These are phyloP conservation scores for Drosophila orosa DNA, from an alignment of 1,140 invertebrate genomes.

Conservation along the genomic window DNA sequence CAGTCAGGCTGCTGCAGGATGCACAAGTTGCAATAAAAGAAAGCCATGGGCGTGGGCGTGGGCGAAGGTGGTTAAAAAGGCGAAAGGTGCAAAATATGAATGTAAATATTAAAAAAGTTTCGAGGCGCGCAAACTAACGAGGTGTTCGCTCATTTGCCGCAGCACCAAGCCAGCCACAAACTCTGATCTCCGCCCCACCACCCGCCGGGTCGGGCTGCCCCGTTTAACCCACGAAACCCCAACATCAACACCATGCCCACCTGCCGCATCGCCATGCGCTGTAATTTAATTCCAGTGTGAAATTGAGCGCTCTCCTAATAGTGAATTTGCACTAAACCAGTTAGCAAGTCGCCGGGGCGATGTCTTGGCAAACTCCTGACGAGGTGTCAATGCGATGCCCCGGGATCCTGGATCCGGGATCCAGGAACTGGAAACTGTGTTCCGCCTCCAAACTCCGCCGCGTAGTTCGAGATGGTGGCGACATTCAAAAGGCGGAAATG, in stretches of 20 bases:
- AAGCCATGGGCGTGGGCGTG: constrained; percentile 1
- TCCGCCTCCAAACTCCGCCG: constrained; percentile 13
- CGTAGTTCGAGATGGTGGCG: constrained; percentile 14
- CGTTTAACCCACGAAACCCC: neutral
- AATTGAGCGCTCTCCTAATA: constrained; percentile 80
- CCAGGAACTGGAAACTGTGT: constrained; percentile 1
- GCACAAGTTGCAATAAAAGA: constrained; percentile 58
- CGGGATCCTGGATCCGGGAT: constrained; percentile 26
- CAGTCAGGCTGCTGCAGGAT: constrained; percentile 28
- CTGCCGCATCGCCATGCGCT: constrained; percentile 56
- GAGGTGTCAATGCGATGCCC: constrained; percentile 75
- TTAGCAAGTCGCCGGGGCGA: constrained; percentile 56
- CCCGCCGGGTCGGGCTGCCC: neutral
- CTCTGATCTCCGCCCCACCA: constrained; percentile 10
- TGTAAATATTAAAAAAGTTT: constrained; percentile 83
- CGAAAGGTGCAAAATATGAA: constrained; percentile 81
- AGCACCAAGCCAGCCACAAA: constrained; percentile 13
- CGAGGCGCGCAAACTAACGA: constrained; percentile 77
- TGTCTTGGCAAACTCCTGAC: constrained; percentile 69
- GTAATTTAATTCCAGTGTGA: constrained; percentile 79
- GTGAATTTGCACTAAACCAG: constrained; percentile 78
- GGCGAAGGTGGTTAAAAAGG: constrained; percentile 45
- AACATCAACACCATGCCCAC: neutral
- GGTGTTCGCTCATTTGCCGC: constrained; percentile 74
- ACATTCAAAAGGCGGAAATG: constrained; percentile 73